Evolutionary conservation across 2,797 vertebrate species (phyloP).

Genomic region (Cuniculus paca): DNA sequence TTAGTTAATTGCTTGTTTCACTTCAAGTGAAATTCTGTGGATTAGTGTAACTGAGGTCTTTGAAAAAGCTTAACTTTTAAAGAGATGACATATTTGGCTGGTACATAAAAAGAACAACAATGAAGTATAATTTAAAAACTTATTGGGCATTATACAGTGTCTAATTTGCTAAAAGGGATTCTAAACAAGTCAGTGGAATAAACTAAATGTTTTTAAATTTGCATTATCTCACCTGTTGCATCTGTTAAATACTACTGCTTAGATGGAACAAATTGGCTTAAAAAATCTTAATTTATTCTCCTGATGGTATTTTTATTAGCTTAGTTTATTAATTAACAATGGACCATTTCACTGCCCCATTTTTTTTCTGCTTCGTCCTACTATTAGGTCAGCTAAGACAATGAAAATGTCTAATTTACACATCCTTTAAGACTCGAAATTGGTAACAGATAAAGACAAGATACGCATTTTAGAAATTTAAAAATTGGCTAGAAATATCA

Average conservation of each 20-base stretch:
- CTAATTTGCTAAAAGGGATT: not conserved
- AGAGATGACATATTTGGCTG: not conserved
- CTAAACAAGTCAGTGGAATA: not conserved
- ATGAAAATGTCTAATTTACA: not conserved
- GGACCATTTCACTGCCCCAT: not conserved
- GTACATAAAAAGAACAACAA: conserved; percentile 17
- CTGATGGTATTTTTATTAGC: not conserved
- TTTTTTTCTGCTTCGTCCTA: not conserved
- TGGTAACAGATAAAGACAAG: not conserved
- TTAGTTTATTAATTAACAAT: not conserved
- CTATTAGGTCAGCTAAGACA: not conserved
- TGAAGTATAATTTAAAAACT: not conserved
- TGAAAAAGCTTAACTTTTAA: not conserved
- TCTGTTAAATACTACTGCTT: not conserved
- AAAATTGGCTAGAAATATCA: not conserved
- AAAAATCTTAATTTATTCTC: conserved; percentile 12
- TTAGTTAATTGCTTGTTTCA: not conserved
- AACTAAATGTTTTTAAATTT: not conserved
- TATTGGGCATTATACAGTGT: not conserved
- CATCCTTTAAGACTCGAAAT: not conserved
- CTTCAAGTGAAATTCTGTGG: not conserved
- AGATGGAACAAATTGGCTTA: not conserved
- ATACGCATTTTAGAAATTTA: not conserved
- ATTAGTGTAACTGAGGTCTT: not conserved
- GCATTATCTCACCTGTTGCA: not conserved